Base-by-base conservation (phyloP, 2,113 vertebrate genomes). In the Lichenostomus cassidix region DNA sequence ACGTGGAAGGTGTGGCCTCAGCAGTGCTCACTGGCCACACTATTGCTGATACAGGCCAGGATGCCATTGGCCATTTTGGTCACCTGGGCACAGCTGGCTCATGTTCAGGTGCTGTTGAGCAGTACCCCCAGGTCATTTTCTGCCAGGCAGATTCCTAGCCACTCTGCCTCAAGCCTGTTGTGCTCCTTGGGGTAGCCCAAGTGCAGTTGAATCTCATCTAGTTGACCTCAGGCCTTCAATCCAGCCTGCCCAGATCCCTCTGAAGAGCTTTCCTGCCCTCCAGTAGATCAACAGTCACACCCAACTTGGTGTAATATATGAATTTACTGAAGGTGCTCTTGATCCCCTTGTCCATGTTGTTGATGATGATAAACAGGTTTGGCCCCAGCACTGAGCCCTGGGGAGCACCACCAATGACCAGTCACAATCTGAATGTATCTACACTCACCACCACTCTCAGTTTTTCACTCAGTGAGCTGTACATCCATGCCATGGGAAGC, bases 41-140 rank as follows among this genome's bases (percentile, higher is more conserved):
- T 46, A 2, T 42, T 64, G 29, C 22, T 12, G 15, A 21, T 31
- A 24, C 12, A 39, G 29, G 24, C 46, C n/a, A 53, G 52, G 37
- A 29, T 89, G 39, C 11, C 13, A 2, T 5, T 68, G 24, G 28
- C 19, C 23, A 52, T 82, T 41, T 71, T 42, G 25, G 27, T 42
- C 31, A 9, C 12, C 6, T 73, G 37, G 25, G 11, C 35, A 37
- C 67, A 23, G 11, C 22, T 73, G 58, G 9, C 15, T 80, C 18
- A 20, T 9, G 5, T 81, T 37, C 50, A 50, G 1, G 12, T 0
- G 0, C 25, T 50, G 21, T 20, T 15, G 27, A 1, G 9, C 31
- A 50, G 27, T 5, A 59, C 27, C 4, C 8, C 31, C 15, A 42
- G 24, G 42, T 65, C 19, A 8, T 58, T 84, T 74, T 47, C n/a